These are phyloP conservation scores for Phocides pigmalion DNA, from an alignment of 1,140 invertebrate genomes.

Conservation along the genomic window DNA sequence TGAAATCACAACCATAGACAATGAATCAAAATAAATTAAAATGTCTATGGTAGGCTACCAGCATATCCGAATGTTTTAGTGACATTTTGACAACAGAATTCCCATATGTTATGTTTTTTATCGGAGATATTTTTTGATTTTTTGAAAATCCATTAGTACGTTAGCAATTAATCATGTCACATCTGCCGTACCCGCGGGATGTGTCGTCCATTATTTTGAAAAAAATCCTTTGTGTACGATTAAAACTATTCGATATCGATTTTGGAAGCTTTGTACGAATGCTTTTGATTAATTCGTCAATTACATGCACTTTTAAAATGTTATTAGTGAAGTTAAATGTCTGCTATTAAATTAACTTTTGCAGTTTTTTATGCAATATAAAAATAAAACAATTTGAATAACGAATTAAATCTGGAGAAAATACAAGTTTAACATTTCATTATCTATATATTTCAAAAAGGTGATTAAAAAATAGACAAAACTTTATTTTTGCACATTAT, in stretches of 20 bases:
- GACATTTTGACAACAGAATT: conserved; percentile 42
- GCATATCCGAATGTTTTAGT: conserved; percentile 12
- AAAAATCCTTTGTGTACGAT: conserved; percentile 37
- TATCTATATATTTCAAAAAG: background rate
- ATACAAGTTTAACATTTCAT: background rate
- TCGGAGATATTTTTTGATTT: conserved; percentile 41
- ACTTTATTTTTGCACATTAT: background rate
- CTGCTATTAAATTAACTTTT: background rate
- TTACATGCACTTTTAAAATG: conserved; percentile 30
- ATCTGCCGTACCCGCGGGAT: conserved; percentile 44
- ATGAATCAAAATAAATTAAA: background rate
- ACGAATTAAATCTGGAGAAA: background rate
- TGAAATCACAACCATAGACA: background rate
- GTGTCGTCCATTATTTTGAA: conserved; percentile 31
- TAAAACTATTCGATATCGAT: conserved; percentile 28
- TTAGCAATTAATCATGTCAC: conserved; percentile 47
- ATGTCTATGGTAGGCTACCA: background rate
- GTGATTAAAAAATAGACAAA: background rate
- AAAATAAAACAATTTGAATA: too few relatives aligned
- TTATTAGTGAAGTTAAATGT: background rate
- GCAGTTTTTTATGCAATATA: too few relatives aligned
- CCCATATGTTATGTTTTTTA: conserved; percentile 48
- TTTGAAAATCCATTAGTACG: conserved; percentile 46
- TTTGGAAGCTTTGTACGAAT: conserved; percentile 1
- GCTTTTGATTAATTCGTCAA: conserved; percentile 41